Evolutionary conservation across 2,888 invertebrate species (phyloP).

Genomic region (Apamea crenata): DNA sequence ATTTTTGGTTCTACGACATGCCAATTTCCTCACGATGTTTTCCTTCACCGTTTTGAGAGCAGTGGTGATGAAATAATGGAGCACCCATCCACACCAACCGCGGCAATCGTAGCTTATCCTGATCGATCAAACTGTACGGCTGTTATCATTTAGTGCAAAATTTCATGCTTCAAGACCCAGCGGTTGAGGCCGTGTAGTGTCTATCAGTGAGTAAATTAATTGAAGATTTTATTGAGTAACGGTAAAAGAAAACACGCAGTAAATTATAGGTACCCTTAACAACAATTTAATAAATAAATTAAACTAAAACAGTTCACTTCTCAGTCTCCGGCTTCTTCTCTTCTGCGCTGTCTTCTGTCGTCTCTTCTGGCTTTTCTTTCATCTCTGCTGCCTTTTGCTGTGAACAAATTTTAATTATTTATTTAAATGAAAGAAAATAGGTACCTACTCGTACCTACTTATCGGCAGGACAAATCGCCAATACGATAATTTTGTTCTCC

Average conservation of each 20-base stretch:
- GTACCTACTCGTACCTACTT: not conserved
- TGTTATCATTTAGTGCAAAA: not conserved
- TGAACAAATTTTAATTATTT: conserved; percentile 10
- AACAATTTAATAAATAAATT: conserved; percentile 36
- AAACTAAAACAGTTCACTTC: conserved; percentile 44
- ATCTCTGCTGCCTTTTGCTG: conserved; percentile 64
- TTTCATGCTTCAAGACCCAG: no score
- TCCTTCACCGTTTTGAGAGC: no score
- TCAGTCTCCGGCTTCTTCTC: conserved; percentile 58
- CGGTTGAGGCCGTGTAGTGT: not conserved
- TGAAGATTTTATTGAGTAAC: not conserved
- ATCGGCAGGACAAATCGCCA: not conserved
- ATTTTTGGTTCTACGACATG: no score
- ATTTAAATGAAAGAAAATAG: not conserved
- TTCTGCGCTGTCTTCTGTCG: conserved; percentile 44
- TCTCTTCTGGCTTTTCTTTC: conserved; percentile 29
- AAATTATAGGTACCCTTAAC: conserved; percentile 9
- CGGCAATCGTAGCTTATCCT: no score
- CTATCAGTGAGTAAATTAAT: not conserved
- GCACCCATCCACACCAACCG: no score
- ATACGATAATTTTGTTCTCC: not conserved
- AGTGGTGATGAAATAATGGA: no score
- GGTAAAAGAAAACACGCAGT: not conserved
- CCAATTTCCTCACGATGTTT: no score
- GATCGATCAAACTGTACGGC: no score